Conservation (phyloP, 2,888 invertebrate species). For the Coelinius sp. region DNA sequence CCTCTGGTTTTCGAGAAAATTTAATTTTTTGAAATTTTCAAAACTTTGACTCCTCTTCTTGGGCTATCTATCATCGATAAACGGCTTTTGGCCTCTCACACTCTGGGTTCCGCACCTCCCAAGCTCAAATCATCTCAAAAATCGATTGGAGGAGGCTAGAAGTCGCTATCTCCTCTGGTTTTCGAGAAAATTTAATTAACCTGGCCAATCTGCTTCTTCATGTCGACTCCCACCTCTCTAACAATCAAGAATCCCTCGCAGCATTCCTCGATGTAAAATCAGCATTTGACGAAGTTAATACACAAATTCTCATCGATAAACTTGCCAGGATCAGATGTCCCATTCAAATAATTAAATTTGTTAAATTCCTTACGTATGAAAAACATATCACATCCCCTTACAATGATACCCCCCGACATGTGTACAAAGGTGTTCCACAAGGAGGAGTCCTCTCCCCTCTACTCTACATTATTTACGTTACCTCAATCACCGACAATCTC, state of each 20-base stretch:
- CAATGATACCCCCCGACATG: not conserved
- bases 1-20: too few species aligned
- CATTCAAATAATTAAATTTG: not conserved
- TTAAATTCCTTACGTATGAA: not conserved
- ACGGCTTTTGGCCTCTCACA: too few species aligned
- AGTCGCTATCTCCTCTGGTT: too few species aligned
- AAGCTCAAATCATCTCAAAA: too few species aligned
- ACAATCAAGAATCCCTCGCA: slow-evolving; percentile 26
- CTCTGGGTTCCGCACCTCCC: too few species aligned
- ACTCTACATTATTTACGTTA: too few species aligned
- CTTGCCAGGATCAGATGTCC: not conserved
- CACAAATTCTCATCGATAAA: slow-evolving; percentile 33
- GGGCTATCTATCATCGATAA: too few species aligned
- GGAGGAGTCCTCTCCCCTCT: too few species aligned
- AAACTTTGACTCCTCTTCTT: too few species aligned
- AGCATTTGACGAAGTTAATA: slow-evolving; percentile 46
- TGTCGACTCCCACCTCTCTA: slow-evolving; percentile 9
- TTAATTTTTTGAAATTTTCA: too few species aligned
- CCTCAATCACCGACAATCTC: slow-evolving; percentile 10
- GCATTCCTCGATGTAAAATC: slow-evolving; percentile 44
- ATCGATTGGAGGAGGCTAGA: too few species aligned
- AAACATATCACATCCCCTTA: not conserved
- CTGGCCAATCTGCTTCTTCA: not conserved
- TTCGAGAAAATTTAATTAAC: not conserved
- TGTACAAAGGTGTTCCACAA: too few species aligned